Conservation (phyloP, 2,888 invertebrate genomes). For the Agrilus mali region DNA sequence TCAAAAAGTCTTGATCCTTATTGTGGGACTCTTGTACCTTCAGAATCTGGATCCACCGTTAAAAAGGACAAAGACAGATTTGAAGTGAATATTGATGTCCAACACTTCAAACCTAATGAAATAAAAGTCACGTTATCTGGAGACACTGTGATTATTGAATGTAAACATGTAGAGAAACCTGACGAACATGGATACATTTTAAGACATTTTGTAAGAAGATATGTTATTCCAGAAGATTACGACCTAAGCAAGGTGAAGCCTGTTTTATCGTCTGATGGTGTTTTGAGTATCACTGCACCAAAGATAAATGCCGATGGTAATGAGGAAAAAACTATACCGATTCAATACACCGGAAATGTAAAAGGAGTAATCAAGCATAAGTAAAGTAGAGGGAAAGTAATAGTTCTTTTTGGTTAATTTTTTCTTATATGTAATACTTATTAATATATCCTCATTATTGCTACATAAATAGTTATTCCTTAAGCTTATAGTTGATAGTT, state of each 20-base stretch:
- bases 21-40: conserved; percentile 37
- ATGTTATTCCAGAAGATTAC: conserved; percentile 59
- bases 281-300: conserved; percentile 55
- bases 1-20: conserved; percentile 31
- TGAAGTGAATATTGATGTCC: conserved; percentile 61
- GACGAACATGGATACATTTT: conserved; percentile 67
- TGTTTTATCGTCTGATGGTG: conserved; percentile 62
- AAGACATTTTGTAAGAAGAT: conserved; percentile 63
- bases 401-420: too few species aligned
- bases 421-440: too few species aligned
- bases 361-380: conserved; percentile 8
- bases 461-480: too few species aligned
- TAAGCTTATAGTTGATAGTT: too few species aligned
- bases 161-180: conserved; percentile 62
- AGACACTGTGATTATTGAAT: conserved; percentile 56
- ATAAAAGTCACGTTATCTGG: conserved; percentile 62
- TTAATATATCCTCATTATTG: too few species aligned
- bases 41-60: conserved; percentile 44
- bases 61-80: conserved; percentile 52
- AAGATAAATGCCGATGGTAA: conserved; percentile 31
- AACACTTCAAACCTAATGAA: conserved; percentile 70
- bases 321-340: conserved; percentile 33
- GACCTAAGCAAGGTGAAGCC: conserved; percentile 61
- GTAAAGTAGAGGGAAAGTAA: too few species aligned
- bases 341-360: conserved; percentile 29